These are phyloP conservation scores for Tetanocera ferruginea DNA, from an alignment of 2,888 invertebrate species.

Conservation along the genomic window DNA sequence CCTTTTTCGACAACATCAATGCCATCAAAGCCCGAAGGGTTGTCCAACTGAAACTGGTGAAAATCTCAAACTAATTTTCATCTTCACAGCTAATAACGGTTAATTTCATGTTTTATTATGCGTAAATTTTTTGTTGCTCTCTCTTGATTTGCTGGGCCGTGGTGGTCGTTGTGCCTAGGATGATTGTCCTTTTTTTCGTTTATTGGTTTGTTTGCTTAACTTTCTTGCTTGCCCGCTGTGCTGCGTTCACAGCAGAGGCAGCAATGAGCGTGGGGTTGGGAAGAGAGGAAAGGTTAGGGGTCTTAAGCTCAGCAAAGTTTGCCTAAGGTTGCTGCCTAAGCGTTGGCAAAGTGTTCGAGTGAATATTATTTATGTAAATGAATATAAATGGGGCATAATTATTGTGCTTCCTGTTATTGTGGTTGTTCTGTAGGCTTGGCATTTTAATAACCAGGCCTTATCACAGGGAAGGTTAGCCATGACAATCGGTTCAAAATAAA, in stretches of 20 bases:
- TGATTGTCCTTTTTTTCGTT: slow-evolving; percentile 1
- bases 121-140: neutral
- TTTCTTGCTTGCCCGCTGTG: no score
- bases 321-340: no score
- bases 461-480: no score
- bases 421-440: neutral
- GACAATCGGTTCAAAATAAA: no score
- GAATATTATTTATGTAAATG: slow-evolving; percentile 30
- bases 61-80: slow-evolving; percentile 36
- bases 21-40: neutral
- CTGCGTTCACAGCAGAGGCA: no score
- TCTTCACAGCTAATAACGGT: slow-evolving; percentile 37
- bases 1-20: no score
- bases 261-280: no score
- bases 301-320: no score
- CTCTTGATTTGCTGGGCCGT: neutral
- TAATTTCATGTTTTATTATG: slow-evolving; percentile 21
- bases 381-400: slow-evolving; percentile 25
- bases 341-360: slow-evolving; percentile 11
- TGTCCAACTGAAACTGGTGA: neutral
- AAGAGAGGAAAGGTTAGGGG: no score
- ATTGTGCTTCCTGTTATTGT: slow-evolving; percentile 15
- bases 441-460: neutral
- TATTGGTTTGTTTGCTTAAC: neutral
- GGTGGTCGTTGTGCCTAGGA: neutral